Evolutionary conservation across 2,888 invertebrate species (phyloP).

Genomic region (Torymus tubicola): DNA sequence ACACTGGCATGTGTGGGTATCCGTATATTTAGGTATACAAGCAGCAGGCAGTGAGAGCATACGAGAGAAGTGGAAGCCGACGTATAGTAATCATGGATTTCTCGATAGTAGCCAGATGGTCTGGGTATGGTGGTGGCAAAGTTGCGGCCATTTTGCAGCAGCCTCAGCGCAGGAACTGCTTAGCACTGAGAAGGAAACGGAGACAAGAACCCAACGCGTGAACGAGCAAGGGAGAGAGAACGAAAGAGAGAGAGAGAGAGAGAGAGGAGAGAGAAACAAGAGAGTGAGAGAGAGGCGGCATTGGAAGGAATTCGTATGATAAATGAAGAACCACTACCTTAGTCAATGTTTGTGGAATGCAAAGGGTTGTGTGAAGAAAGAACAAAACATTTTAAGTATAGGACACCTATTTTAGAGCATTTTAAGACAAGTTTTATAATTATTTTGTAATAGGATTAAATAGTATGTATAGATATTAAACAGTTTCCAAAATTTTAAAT

Average conservation of each 20-base stretch:
- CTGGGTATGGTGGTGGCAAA: conserved; percentile 49
- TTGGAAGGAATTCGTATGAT: conserved; percentile 54
- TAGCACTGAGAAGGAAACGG: conserved; percentile 57
- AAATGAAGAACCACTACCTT: conserved; percentile 49
- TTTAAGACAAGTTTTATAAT: too few species aligned
- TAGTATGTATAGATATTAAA: too few species aligned
- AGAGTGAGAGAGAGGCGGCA: conserved; percentile 38
- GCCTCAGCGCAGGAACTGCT: conserved; percentile 59
- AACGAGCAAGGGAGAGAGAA: conserved; percentile 31
- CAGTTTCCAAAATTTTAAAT: too few species aligned
- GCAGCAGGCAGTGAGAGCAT: background rate
- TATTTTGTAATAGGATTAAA: too few species aligned
- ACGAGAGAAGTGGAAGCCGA: conserved; percentile 49
- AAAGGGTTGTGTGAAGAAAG: too few species aligned
- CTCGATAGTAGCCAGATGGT: conserved; percentile 59
- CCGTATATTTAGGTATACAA: too few species aligned
- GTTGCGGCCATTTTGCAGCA: conserved; percentile 58
- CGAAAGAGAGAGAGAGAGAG: conserved; percentile 54
- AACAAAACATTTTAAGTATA: too few species aligned
- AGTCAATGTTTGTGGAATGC: too few species aligned
- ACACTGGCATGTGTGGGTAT: background rate
- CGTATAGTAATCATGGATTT: conserved; percentile 57
- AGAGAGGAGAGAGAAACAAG: conserved; percentile 42
- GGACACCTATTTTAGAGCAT: too few species aligned
- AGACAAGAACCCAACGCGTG: conserved; percentile 57